phyloP scores from a whole-genome alignment of 1,140 invertebrate genomes.

The Drosophila repletoides region DNA sequence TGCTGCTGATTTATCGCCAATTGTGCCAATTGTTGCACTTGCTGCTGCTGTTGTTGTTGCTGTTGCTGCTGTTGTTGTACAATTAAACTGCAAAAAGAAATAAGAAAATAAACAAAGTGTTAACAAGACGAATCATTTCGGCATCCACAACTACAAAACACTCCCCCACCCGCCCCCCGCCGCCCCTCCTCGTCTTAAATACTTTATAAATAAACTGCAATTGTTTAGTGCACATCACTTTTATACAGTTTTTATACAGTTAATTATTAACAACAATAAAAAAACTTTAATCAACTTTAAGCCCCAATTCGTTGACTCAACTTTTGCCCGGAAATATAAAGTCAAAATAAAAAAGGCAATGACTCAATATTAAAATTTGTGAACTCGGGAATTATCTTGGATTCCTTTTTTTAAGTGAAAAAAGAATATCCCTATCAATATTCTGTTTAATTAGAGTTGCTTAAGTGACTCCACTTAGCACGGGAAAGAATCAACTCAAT shows the following conservation, averaged over 20 bases:
- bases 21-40: conserved; percentile 70
- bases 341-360: no score
- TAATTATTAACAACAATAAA: conserved; percentile 1
- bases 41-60: no score
- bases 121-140: conserved; percentile 12
- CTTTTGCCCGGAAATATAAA: conserved; percentile 14
- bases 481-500: no score
- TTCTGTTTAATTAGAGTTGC: background rate
- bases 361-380: conserved; percentile 2
- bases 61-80: conserved; percentile 64
- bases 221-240: conserved; percentile 27
- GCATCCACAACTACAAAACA: background rate
- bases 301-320: conserved; percentile 14
- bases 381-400: no score
- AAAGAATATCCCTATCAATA: background rate
- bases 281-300: background rate
- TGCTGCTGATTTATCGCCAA: conserved; percentile 74
- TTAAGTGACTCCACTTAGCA: no score
- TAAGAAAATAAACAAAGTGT: conserved; percentile 5
- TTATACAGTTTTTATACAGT: conserved; percentile 2
- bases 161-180: no score
- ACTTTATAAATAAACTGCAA: conserved; percentile 14
- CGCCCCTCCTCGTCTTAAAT: background rate
- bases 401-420: background rate
- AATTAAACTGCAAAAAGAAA: conserved; percentile 65